Percentiles rank a stretch among this genome's conserved stretches.
These are phyloP conservation scores for Branchellion lobata DNA, from an alignment of 2,888 invertebrate species.

Conservation along the genomic window DNA sequence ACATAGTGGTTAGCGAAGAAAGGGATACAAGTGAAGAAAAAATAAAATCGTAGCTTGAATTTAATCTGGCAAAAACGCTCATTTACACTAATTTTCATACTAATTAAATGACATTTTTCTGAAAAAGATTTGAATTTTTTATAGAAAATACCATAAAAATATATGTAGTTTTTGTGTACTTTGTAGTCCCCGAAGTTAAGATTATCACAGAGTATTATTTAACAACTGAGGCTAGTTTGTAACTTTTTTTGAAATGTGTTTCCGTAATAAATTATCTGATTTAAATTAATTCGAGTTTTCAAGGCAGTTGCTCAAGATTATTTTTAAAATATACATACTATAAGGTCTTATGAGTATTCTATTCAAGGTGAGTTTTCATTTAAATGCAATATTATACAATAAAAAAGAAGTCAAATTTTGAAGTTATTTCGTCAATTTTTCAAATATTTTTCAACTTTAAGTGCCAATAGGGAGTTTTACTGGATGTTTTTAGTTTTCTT, in stretches of 20 bases:
- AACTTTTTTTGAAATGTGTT: no score
- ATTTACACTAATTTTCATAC: background rate
- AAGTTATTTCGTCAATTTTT: no score
- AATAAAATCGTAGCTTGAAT: background rate
- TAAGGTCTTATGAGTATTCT: background rate
- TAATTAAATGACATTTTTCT: no score
- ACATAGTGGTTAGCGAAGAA: background rate
- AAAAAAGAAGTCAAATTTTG: no score
- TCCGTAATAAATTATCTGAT: no score
- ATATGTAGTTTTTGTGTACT: slow-evolving; percentile 19
- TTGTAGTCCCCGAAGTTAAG: slow-evolving; percentile 17
- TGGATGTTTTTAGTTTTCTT: no score
- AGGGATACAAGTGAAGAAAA: no score
- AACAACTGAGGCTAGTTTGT: background rate
- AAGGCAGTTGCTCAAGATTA: no score
- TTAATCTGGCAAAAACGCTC: background rate
- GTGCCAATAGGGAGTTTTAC: no score
- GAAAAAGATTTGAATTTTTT: no score
- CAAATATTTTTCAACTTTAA: no score
- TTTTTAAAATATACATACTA: background rate
- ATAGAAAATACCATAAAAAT: background rate
- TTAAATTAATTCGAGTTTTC: slow-evolving; percentile 4
- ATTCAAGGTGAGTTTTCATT: background rate
- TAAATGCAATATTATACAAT: no score
- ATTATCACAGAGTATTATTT: background rate